Percentiles rank a stretch among this genome's conserved stretches.
Conservation (phyloP, 2,888 invertebrate genomes). For the Willowsia nigromaculata region DNA sequence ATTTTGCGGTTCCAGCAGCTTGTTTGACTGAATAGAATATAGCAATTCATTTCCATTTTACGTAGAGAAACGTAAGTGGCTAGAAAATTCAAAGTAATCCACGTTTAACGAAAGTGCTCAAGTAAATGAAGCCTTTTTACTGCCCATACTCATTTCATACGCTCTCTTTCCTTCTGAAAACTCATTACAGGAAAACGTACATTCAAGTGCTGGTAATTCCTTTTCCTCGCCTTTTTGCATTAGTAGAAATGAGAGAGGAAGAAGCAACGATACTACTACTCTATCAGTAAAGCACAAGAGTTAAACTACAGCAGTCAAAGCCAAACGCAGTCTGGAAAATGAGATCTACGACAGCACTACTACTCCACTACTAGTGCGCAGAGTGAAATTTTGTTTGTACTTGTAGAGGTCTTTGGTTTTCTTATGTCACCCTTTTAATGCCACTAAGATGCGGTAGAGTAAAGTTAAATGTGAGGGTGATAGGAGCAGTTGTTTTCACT, state of each 20-base stretch:
- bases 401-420: neutral
- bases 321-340: neutral
- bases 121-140: neutral
- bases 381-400: neutral
- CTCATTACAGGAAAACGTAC: neutral
- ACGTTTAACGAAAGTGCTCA: neutral
- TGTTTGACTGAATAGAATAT: neutral
- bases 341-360: neutral
- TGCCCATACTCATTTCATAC: neutral
- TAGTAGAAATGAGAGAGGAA: neutral
- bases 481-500: conserved; percentile 6
- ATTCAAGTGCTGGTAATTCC: conserved; percentile 6
- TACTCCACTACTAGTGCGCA: no score
- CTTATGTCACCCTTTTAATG: conserved; percentile 14
- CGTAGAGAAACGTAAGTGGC: neutral
- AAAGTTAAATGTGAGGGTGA: conserved; percentile 11
- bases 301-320: conserved; percentile 14
- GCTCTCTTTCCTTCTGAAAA: neutral
- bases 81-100: conserved; percentile 16
- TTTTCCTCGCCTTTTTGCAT: neutral
- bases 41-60: neutral
- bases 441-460: conserved; percentile 15
- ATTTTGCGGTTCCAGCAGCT: neutral
- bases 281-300: neutral
- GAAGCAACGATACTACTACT: neutral